Base-by-base conservation (phyloP, 2,797 vertebrate species). In the Euthynnus affinis region DNA sequence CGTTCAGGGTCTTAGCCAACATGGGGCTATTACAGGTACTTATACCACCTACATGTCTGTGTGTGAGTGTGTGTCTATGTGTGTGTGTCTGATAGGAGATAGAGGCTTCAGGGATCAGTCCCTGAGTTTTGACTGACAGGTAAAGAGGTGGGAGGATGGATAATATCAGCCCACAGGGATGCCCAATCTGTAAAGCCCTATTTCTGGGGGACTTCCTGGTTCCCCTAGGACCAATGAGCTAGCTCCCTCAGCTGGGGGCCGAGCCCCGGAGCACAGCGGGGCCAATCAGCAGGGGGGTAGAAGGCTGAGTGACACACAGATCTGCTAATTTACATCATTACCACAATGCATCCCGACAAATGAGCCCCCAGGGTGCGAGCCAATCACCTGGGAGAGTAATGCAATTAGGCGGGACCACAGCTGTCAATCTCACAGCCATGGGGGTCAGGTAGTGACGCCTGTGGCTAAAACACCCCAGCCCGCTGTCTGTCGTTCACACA, bases 281-380 rank as follows among this genome's bases (percentile, higher is more conserved):
- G 87, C 93, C 89, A 91, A 94, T 95, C 93, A 92, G 88, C 88
- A 65, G 89, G 91, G 90, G 89, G 87, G 79, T 29, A 74, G 62
- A 74, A 74, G 84, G 80, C 88, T 94, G 94, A 95, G 86, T 93
- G 93, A 93, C 94, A 95, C 91, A 85, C 85, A 92, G 85, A 93
- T 93, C 85, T 75, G 88, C 94, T 96, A 94, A 95, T 96, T 95
- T 95, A 93, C 93, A 93, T 94, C 91, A 92, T 95, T 94, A 94
- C 90, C 92, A 89, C 89, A 92, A 94, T 94, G 91, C 94, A 90
- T 91, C 90, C 87, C 82, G 92, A 95, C 95, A 95, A 95, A 95
- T 94, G 92, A 95, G 93, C 90, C 94, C 94, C 92, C 88, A 83
- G 93, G 95, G 95, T 89, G 78, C 12, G 83, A 86, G 91, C 93